Evolutionary conservation across 2,113 vertebrate species (phyloP), one percentile per base, ranked within the genome.

Genomic region (Sinocyclocheilus anophthalmus): DNA sequence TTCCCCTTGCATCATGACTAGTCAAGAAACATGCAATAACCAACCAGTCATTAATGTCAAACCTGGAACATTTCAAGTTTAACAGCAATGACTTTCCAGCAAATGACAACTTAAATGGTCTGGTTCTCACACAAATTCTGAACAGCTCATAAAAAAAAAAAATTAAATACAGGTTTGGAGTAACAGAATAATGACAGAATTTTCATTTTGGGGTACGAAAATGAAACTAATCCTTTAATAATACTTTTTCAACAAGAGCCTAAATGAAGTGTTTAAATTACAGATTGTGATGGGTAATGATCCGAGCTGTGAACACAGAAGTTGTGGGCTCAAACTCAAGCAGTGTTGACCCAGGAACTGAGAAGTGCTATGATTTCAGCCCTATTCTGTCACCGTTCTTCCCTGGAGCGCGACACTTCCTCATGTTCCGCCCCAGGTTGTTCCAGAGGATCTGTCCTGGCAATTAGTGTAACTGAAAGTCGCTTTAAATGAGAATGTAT

Each of bases 371-470:
- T 30, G 4, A 48, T 81, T 81, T 81, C 11, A 67, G 79, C 42
- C 59, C 59, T 48, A 48, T 81, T 81, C 79, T 81, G 79, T 81
- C 79, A 65, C n/a, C 61, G 42, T 30, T 67, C 22, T 81, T 81
- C 59, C 78, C 79, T 81, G 61, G 39, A 81, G 79, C 59, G 4
- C 8, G 59, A 81, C 79, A 81, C 79, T 45, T 65, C 59, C n/a
- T 14, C 78, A 65, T 48, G 79, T 67, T 67, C 79, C 4, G 39
- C 79, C 59, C 39, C 59, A 7, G 79, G 79, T 81, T 45, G 39
- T 67, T 48, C 39, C 42, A 45, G 79, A 45, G 61, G 59, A n/a
- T 81, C 42, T 67, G n/a, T 65, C n/a, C 33, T 63, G 39, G 59
- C 59, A 81, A 81, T 81, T 81, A 67, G 16, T 42, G 59, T 81